phyloP scores from a whole-genome alignment of 2,888 invertebrate genomes.

The Papilio protenor region DNA sequence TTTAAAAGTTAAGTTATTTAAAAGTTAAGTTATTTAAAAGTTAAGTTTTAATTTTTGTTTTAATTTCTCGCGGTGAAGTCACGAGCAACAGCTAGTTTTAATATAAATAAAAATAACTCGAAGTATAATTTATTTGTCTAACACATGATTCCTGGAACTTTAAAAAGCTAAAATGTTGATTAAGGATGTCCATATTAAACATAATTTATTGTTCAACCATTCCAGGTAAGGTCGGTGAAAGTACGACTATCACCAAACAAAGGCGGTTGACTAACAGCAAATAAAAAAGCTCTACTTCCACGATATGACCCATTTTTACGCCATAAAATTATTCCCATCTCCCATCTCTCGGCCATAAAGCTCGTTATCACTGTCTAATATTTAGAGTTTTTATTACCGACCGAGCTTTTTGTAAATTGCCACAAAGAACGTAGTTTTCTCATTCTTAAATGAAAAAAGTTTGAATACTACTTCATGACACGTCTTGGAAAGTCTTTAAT shows the following conservation, averaged over 20 bases:
- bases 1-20: too few relatives aligned
- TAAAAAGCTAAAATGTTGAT: slow-evolving; percentile 47
- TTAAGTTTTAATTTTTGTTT: too few relatives aligned
- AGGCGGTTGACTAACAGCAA: slow-evolving; percentile 69
- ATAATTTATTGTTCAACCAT: slow-evolving; percentile 69
- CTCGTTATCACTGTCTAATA: slow-evolving; percentile 74
- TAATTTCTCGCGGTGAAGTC: too few relatives aligned
- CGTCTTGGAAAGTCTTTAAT: not conserved
- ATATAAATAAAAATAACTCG: too few relatives aligned
- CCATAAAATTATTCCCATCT: slow-evolving; percentile 70
- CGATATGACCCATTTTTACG: slow-evolving; percentile 73
- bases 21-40: too few relatives aligned
- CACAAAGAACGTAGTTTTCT: slow-evolving; percentile 50
- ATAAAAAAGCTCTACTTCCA: slow-evolving; percentile 67
- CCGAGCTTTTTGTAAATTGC: slow-evolving; percentile 54
- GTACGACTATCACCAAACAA: slow-evolving; percentile 64
- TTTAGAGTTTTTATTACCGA: slow-evolving; percentile 70
- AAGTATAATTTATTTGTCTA: not conserved
- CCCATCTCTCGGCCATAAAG: slow-evolving; percentile 60
- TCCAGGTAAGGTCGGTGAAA: slow-evolving; percentile 67
- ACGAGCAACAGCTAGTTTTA: too few relatives aligned
- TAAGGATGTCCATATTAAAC: slow-evolving; percentile 63
- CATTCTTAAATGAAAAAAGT: slow-evolving; percentile 33
- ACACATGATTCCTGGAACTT: not conserved
- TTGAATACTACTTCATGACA: slow-evolving; percentile 16